Conservation (phyloP, 2,113 vertebrate species). For the Ascaphus truei region DNA sequence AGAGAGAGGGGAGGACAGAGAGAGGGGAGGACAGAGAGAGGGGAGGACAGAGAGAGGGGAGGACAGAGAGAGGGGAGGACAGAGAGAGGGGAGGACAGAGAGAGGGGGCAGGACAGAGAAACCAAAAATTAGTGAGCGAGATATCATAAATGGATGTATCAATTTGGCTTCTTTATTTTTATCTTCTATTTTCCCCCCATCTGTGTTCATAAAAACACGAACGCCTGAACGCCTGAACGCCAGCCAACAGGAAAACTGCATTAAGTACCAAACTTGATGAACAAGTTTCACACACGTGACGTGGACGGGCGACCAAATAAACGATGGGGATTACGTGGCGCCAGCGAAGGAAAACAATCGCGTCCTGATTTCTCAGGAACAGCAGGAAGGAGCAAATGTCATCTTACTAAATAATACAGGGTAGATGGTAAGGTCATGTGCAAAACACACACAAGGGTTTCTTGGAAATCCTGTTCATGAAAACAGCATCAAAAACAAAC, state of each 20-base stretch:
- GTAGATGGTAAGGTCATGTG: background rate
- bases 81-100: too few species aligned
- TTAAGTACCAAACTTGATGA: background rate
- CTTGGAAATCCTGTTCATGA: background rate
- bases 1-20: too few species aligned
- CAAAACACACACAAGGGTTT: background rate
- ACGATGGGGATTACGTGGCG: background rate
- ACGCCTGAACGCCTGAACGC: background rate
- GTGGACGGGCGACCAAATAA: background rate
- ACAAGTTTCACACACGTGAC: background rate
- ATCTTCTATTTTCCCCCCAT: too few species aligned
- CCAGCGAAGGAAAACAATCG: background rate
- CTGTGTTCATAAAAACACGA: too few species aligned
- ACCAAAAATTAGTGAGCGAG: too few species aligned
- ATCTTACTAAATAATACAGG: background rate
- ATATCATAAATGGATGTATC: too few species aligned
- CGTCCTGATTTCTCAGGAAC: background rate
- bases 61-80: too few species aligned
- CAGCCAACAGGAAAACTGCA: slow-evolving; percentile 5
- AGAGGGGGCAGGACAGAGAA: too few species aligned
- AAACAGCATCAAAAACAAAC: background rate
- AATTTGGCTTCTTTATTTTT: too few species aligned
- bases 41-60: too few species aligned
- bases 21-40: too few species aligned
- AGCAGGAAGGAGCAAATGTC: slow-evolving; percentile 1